phyloP scores from a whole-genome alignment of 2,888 invertebrate genomes.

The Trissolcus japonicus region DNA sequence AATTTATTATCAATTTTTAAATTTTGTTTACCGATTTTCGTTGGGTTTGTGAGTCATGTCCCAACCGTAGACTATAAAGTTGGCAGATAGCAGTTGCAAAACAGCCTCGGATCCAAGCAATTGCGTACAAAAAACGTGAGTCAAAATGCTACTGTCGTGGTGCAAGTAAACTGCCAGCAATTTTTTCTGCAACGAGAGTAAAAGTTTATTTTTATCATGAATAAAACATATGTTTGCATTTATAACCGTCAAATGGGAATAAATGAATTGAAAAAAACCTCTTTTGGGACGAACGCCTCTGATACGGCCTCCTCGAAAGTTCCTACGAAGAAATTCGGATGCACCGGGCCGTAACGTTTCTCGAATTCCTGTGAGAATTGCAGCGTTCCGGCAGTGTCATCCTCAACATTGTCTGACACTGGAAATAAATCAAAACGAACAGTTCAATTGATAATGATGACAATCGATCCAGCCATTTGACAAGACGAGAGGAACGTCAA shows the following conservation, averaged over 20 bases:
- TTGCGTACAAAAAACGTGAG: conserved; percentile 98
- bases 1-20: neutral
- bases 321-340: conserved; percentile 94
- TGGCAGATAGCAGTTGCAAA: conserved; percentile 90
- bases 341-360: conserved; percentile 89
- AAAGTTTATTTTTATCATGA: neutral
- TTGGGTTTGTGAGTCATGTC: conserved; percentile 94
- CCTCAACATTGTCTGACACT: conserved; percentile 92
- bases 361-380: conserved; percentile 92
- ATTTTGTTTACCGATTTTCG: conserved; percentile 81
- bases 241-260: neutral
- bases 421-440: conserved; percentile 66
- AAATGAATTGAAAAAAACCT: conserved; percentile 76
- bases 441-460: conserved; percentile 4
- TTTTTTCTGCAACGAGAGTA: conserved; percentile 84
- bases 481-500: neutral
- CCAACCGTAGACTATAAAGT: conserved; percentile 98
- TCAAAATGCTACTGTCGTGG: conserved; percentile 95
- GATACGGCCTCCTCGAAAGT: conserved; percentile 93
- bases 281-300: conserved; percentile 92
- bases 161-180: conserved; percentile 96
- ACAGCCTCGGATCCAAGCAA: conserved; percentile 94
- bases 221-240: neutral
- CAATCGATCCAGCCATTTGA: neutral
- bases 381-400: conserved; percentile 90